Percentiles rank a stretch among this genome's conserved stretches.
Evolutionary conservation across 2,797 vertebrate species (phyloP).

Genomic region (Bradypodion ventrale): DNA sequence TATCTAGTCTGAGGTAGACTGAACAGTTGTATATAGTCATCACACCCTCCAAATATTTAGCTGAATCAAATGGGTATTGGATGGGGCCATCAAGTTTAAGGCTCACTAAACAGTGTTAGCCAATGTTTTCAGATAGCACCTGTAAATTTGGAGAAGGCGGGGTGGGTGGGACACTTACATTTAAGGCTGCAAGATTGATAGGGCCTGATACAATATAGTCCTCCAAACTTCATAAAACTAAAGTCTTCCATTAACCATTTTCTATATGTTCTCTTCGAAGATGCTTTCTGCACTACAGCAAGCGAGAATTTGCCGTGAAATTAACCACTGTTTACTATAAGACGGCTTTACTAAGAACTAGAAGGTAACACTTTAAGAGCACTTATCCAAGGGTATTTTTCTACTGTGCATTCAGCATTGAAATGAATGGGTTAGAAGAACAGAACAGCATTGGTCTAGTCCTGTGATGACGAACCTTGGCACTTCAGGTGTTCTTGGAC

Average conservation of each 20-base stretch:
- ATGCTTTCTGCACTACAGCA: neutral
- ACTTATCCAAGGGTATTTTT: neutral
- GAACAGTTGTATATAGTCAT: conserved; percentile 55
- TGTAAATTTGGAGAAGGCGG: neutral
- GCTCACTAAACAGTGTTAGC: conserved; percentile 11
- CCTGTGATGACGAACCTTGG: no score
- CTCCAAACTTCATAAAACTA: neutral
- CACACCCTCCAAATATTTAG: conserved; percentile 49
- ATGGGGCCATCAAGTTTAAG: conserved; percentile 40
- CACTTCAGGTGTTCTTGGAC: no score
- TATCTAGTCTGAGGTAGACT: conserved; percentile 75
- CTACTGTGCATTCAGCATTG: neutral
- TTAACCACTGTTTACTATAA: neutral
- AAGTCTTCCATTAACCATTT: neutral
- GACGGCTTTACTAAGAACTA: neutral
- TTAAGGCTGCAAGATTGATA: neutral
- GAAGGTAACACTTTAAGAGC: conserved; percentile 7
- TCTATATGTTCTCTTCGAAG: neutral
- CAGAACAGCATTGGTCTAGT: neutral
- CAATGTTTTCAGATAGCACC: conserved; percentile 34
- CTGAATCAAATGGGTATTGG: conserved; percentile 49
- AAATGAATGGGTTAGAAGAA: neutral
- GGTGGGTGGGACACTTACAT: neutral
- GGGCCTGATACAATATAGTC: neutral
- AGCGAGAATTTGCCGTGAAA: neutral